A percentile compares a stretch with the other conserved stretches of the same genome.
Evolutionary conservation across 2,888 invertebrate species (phyloP).

Genomic region (Orthosia cruda): DNA sequence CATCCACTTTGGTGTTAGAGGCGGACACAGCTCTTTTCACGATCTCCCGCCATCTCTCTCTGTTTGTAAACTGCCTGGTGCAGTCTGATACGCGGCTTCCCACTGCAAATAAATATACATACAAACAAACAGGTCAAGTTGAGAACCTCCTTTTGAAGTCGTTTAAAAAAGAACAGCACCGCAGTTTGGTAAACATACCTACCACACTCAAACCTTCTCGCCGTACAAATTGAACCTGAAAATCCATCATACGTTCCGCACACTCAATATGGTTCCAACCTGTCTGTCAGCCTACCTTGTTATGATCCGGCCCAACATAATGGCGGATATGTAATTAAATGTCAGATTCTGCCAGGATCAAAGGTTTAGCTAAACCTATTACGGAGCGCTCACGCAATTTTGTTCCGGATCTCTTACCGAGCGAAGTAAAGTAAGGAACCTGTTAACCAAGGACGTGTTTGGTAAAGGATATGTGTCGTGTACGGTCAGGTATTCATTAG

Average conservation of each 20-base stretch:
- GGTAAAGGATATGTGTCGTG: conserved; percentile 12
- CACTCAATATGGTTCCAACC: conserved; percentile 35
- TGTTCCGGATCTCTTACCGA: conserved; percentile 32
- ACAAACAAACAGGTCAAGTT: no score
- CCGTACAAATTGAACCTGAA: conserved; percentile 40
- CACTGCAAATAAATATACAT: no score
- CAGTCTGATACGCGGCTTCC: no score
- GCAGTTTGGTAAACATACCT: conserved; percentile 15
- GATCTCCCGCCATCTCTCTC: no score
- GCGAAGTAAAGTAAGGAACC: conserved; percentile 25
- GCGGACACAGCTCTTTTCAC: no score
- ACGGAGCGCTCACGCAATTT: conserved; percentile 57
- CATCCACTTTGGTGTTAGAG: no score
- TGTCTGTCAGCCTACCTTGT: conserved; percentile 48
- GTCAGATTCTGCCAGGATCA: conserved; percentile 71
- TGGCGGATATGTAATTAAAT: conserved; percentile 72
- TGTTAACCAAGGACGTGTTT: conserved; percentile 24
- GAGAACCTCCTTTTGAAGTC: no score
- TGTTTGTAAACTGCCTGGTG: no score
- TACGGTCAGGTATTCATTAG: conserved; percentile 27
- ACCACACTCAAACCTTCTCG: not conserved
- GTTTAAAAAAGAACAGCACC: no score
- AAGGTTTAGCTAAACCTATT: conserved; percentile 70
- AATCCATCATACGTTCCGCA: conserved; percentile 49
- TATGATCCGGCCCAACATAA: conserved; percentile 65